phyloP scores from a whole-genome alignment of 2,797 vertebrate species.

The Danio kyathit region DNA sequence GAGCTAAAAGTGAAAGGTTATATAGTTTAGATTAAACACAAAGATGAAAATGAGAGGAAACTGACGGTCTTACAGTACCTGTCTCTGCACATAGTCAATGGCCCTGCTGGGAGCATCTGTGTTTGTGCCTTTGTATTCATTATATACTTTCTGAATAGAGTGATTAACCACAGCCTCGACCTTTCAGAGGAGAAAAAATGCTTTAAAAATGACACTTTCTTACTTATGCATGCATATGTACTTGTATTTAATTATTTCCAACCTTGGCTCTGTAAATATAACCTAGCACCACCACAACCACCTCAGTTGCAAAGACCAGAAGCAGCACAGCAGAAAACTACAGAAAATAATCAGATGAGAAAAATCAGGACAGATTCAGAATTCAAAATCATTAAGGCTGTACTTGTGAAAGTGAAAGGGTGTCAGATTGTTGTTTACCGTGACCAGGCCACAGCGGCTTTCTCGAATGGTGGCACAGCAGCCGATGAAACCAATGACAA shows the following conservation, averaged over 20 bases:
- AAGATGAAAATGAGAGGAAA: neutral
- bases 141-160: conserved; percentile 93
- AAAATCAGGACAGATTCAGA: neutral
- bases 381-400: neutral
- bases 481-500: conserved; percentile 93
- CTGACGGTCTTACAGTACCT: conserved; percentile 74
- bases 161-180: conserved; percentile 93
- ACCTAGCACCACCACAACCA: conserved; percentile 94
- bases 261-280: conserved; percentile 98
- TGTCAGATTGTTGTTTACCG: conserved; percentile 77
- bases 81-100: conserved; percentile 96
- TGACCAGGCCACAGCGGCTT: conserved; percentile 92
- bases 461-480: conserved; percentile 96
- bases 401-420: neutral
- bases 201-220: neutral
- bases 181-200: conserved; percentile 69
- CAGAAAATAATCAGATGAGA: neutral
- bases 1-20: conserved; percentile 70
- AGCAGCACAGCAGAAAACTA: conserved; percentile 82
- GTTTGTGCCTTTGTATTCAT: conserved; percentile 92
- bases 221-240: neutral
- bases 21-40: neutral
- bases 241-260: conserved; percentile 54
- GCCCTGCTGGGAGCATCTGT: conserved; percentile 94
- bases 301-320: conserved; percentile 94